These are phyloP conservation scores for Gymnocypris eckloni DNA, from an alignment of 2,797 vertebrate genomes.

Conservation along the genomic window DNA sequence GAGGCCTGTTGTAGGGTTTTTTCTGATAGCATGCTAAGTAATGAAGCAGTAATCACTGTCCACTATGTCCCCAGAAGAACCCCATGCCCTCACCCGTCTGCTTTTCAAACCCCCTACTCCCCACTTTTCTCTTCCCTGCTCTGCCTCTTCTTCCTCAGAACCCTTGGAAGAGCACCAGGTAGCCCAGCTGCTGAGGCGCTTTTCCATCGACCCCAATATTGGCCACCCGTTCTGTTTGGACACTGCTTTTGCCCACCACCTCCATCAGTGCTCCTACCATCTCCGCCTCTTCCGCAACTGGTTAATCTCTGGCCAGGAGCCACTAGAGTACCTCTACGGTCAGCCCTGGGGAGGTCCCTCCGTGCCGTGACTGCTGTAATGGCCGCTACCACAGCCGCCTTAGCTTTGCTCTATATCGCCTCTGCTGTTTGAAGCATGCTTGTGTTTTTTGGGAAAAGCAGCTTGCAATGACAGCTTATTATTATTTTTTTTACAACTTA, in stretches of 20 bases:
- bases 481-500: background rate
- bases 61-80: background rate
- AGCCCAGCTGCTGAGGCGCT: constrained; percentile 92
- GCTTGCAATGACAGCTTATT: constrained; percentile 22
- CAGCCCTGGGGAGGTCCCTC: constrained; percentile 74
- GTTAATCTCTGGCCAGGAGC: constrained; percentile 96
- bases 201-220: constrained; percentile 89
- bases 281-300: constrained; percentile 98
- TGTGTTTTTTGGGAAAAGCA: constrained; percentile 44
- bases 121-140: constrained; percentile 57
- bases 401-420: constrained; percentile 47
- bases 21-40: constrained; percentile 38
- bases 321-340: constrained; percentile 97
- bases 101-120: constrained; percentile 61
- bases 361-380: constrained; percentile 59
- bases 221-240: constrained; percentile 88
- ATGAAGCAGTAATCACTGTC: background rate
- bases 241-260: constrained; percentile 92
- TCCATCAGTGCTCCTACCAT: constrained; percentile 98
- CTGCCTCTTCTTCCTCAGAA: constrained; percentile 88
- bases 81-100: constrained; percentile 53
- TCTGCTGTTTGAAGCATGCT: constrained; percentile 60
- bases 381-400: constrained; percentile 49
- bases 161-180: constrained; percentile 90
- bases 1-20: background rate